Evolutionary conservation across 2,888 invertebrate species (phyloP), one percentile per base, ranked within the genome.

Genomic region (Dryobota labecula): DNA sequence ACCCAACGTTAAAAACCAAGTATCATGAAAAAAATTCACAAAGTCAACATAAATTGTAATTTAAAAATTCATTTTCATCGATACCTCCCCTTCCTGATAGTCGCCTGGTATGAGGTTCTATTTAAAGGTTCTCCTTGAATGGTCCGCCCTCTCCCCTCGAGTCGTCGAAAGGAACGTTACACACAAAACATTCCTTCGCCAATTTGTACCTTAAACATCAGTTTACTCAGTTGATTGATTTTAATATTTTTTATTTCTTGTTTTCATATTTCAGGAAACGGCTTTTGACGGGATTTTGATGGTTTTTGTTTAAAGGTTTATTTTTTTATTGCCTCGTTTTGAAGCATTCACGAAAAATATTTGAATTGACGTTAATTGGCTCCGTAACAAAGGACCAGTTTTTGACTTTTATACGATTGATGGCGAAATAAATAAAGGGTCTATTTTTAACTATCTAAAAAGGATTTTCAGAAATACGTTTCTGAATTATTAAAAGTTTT

Each of bases 71-170:
- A 30, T 61, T 73, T 76, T 54, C 60, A 85, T 87, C 86, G 85
- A 88, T 84, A 82, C 58, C 15, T 30, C 58, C 49, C 88, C 74
- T 75, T 87, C 73, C 89, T 90, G 82, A 49, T 8, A 47, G 36
- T 24, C 24, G 20, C 30, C n/a, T 84, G 90, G 90, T 84, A 75
- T 90, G 92, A 88, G 92, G 92, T 91, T 90, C 89, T 92, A 92
- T 92, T 91, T 90, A 69, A 68, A 86, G 84, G 68, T 63, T 76
- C 80, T 85, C 84, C 67, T 85, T 84, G 81, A 85, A 82, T 83
- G 77, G 83, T 58, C 79, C 82, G 30, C 71, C 64, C 63, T 51
- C 61, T 43, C 63, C 62, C 63, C 53, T 58, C 54, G 15, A 53
- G 53, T 57, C 33, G 49, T 11, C 54, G 47, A 57, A 62, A 62